Evolutionary conservation across 2,888 invertebrate genomes (phyloP).

Genomic region (Diachrysia chrysitis): DNA sequence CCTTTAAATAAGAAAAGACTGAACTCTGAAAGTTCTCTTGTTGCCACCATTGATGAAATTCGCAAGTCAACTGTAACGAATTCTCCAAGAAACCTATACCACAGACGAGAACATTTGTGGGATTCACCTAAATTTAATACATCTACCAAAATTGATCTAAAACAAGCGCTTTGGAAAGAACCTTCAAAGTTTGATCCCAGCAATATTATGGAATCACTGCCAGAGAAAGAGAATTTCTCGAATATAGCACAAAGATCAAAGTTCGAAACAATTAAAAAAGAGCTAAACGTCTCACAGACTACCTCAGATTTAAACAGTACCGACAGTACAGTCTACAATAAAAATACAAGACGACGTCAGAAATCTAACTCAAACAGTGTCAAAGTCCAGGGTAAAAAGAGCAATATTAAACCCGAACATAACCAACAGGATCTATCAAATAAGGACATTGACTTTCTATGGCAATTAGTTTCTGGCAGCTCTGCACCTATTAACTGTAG

Average conservation of each 20-base stretch:
- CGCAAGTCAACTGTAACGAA: slow-evolving; percentile 88
- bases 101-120: slow-evolving; percentile 87
- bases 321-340: slow-evolving; percentile 65
- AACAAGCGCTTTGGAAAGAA: slow-evolving; percentile 85
- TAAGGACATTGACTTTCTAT: slow-evolving; percentile 82
- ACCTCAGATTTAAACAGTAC: slow-evolving; percentile 52
- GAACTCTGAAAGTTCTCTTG: slow-evolving; percentile 89
- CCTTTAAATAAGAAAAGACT: slow-evolving; percentile 78
- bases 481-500: slow-evolving; percentile 70
- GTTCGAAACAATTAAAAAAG: slow-evolving; percentile 71
- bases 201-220: slow-evolving; percentile 82
- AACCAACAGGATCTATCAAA: slow-evolving; percentile 78
- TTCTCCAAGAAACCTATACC: slow-evolving; percentile 89
- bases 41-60: slow-evolving; percentile 91
- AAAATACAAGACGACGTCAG: slow-evolving; percentile 71
- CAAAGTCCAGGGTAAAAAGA: slow-evolving; percentile 73
- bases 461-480: slow-evolving; percentile 84
- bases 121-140: slow-evolving; percentile 79
- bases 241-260: slow-evolving; percentile 71
- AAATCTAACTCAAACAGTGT: slow-evolving; percentile 67
- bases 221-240: slow-evolving; percentile 81
- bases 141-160: slow-evolving; percentile 77
- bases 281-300: slow-evolving; percentile 64
- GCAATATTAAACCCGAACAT: slow-evolving; percentile 71
- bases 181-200: slow-evolving; percentile 82